Base-by-base conservation (phyloP, 2,888 invertebrate genomes). In the Biston betularia region DNA sequence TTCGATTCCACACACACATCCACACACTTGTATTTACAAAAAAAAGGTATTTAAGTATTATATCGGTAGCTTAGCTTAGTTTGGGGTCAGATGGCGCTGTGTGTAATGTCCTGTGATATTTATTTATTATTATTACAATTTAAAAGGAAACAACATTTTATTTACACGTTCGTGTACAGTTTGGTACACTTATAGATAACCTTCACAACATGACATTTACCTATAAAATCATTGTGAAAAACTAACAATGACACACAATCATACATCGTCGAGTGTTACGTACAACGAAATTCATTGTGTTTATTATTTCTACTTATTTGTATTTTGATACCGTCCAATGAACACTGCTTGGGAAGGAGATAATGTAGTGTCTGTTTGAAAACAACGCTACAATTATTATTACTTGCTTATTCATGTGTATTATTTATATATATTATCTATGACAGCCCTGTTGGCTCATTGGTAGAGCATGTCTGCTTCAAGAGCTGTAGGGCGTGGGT, bases 261-360 rank as follows among this genome's bases (percentile, higher is more conserved):
- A 6, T 9, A 35, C 35, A 35, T n/a, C 44, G 33, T 45, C 14
- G 61, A 62, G 57, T 48, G 14, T 9, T 35, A 40, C 14, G 7
- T 12, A 63, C 65, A 61, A 68, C 54, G 65, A 38, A 46, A 5
- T 33, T 10, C 42, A 58, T 59, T 71, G 63, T 70, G 44, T 44
- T 62, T 44, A 44, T 58, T 58, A 34, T 48, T 68, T 55, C 34
- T 46, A 34, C 48, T 48, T 61, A 56, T 54, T 55, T 60, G 50
- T 55, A 54, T 7, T 58, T 6, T 48, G 48, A 58, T 58, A 48
- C 38, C 38, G 9, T 38, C 14, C 8, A 33, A 46, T n/a, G 55
- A 56, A 64, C 67, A 59, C 63, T 60, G 60, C 57, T 44, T 60
- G 44, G 10, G 5, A 6, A 10, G 35, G 38, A n/a, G 38, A 50